Evolutionary conservation across 2,113 vertebrate genomes (phyloP).

Genomic region (Rattus rattus): DNA sequence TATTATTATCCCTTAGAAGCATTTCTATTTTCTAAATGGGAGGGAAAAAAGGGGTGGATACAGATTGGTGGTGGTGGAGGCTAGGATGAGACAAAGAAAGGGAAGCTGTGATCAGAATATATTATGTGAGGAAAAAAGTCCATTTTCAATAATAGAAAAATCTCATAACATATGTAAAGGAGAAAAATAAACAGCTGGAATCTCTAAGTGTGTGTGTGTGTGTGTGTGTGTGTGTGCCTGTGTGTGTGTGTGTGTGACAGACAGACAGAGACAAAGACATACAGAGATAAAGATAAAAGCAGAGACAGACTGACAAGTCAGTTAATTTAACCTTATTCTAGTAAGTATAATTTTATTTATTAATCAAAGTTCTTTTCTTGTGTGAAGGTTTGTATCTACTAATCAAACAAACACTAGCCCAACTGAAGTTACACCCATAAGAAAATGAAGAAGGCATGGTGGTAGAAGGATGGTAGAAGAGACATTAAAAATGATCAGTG

Average conservation of each 20-base stretch:
- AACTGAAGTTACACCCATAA: not conserved
- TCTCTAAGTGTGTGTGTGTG: not conserved
- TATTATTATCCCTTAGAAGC: not conserved
- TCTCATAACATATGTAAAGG: not conserved
- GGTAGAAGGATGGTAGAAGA: not conserved
- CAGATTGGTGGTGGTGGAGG: too few relatives aligned
- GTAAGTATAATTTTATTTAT: not conserved
- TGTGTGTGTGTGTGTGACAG: too few relatives aligned
- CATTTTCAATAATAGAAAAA: not conserved
- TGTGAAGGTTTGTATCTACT: not conserved
- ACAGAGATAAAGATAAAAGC: not conserved
- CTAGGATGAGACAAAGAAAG: too few relatives aligned
- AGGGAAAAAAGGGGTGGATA: not conserved
- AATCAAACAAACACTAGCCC: not conserved
- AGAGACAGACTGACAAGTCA: not conserved
- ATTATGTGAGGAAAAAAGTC: not conserved
- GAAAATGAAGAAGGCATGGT: not conserved
- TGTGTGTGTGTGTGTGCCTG: too few relatives aligned
- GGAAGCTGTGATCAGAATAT: not conserved
- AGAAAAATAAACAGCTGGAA: not conserved
- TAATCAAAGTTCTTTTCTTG: not conserved
- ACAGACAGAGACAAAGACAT: too few relatives aligned
- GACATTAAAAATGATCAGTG: not conserved
- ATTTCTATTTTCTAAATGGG: not conserved
- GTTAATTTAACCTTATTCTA: not conserved